A percentile compares a stretch with the other conserved stretches of the same genome.
Evolutionary conservation across 2,797 vertebrate species (phyloP).

Genomic region (Poeciliopsis infans): DNA sequence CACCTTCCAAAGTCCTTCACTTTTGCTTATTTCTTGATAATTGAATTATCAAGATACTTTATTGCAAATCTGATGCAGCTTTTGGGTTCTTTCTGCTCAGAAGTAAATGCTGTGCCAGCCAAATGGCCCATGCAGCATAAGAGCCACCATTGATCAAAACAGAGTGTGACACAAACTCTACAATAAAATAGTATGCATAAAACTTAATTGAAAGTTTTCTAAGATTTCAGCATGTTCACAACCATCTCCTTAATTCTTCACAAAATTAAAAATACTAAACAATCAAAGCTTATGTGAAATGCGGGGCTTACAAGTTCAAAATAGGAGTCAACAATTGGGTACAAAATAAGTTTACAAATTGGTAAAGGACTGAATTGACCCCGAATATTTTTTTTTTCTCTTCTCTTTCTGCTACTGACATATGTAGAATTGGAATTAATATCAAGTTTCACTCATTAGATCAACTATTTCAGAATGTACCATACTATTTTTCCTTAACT

Average conservation of each 20-base stretch:
- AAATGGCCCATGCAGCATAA: background rate
- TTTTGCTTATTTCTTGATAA: background rate
- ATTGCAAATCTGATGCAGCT: background rate
- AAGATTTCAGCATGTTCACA: background rate
- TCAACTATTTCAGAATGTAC: conserved; percentile 24
- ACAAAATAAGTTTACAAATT: background rate
- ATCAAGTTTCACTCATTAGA: conserved; percentile 22
- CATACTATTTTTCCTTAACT: conserved; percentile 22
- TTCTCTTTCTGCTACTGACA: conserved; percentile 8
- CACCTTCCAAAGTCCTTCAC: background rate
- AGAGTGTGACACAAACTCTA: background rate
- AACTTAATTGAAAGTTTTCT: background rate
- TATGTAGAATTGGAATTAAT: conserved; percentile 26
- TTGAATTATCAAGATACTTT: background rate
- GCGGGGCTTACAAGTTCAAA: background rate
- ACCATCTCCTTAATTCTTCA: background rate
- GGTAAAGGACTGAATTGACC: background rate
- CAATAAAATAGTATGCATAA: background rate
- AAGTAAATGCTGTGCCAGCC: no score
- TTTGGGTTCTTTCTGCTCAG: background rate
- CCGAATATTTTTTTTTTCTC: background rate
- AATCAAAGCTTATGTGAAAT: background rate
- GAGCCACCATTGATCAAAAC: background rate
- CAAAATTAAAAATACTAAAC: background rate
- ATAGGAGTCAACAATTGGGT: background rate